phyloP scores from a whole-genome alignment of 2,888 invertebrate genomes.

The Thymelicus lineola region DNA sequence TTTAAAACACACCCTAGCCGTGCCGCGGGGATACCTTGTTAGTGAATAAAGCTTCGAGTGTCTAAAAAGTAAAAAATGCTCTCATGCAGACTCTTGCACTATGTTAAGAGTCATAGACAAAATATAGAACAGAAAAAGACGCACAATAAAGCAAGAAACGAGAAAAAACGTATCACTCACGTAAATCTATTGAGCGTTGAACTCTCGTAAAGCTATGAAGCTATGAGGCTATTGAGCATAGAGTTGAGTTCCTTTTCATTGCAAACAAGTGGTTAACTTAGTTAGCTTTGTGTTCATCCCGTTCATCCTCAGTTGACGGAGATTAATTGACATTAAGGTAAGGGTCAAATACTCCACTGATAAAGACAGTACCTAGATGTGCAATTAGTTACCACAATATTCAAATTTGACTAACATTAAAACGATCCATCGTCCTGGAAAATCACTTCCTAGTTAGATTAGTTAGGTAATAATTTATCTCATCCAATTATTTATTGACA shows the following conservation, averaged over 20 bases:
- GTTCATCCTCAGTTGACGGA: constrained; percentile 13
- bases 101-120: too few species aligned
- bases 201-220: too few species aligned
- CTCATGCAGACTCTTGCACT: background rate
- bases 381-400: background rate
- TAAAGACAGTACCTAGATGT: background rate
- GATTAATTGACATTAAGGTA: constrained; percentile 5
- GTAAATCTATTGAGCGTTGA: too few species aligned
- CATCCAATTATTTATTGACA: too few species aligned
- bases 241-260: constrained; percentile 10
- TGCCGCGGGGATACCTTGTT: constrained; percentile 22
- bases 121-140: too few species aligned
- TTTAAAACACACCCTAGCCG: constrained; percentile 8
- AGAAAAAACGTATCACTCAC: too few species aligned
- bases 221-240: too few species aligned
- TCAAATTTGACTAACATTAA: background rate
- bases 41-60: constrained; percentile 19
- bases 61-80: background rate
- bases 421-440: background rate
- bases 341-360: background rate
- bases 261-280: constrained; percentile 11
- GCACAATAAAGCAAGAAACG: too few species aligned
- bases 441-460: background rate
- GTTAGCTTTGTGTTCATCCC: constrained; percentile 14
- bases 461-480: too few species aligned